Base-by-base conservation (phyloP, 2,113 vertebrate species). In the Phrynosoma platyrhinos region DNA sequence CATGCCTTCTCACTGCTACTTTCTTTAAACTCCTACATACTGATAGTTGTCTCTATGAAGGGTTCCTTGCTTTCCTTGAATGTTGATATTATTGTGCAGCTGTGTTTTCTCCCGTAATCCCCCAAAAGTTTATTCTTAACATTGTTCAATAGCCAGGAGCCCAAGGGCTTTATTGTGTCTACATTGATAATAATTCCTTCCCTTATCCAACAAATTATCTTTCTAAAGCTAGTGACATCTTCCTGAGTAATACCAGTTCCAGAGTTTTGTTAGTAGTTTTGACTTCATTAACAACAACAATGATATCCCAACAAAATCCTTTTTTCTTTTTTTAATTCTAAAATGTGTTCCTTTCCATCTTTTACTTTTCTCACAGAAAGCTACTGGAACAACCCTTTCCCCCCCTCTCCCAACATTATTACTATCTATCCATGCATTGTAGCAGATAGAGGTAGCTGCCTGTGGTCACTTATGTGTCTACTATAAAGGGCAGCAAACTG, bases 41-140 rank as follows among this genome's bases (percentile, higher is more conserved):
- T 55, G n/a, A 40, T 52, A 68, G 62, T 32, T 77, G 71, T 53
- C 83, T 87, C 9, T 72, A 13, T 72, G 52, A 68, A 66, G 25
- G 36, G 47, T 72, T 58, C 32, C 53, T 74, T 14, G 25, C 58
- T 62, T 76, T 81, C 18, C 18, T 64, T 64, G 21, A 32, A 82
- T n/a, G 30, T 27, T 76, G 53, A 81, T 69, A 64, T 82, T 62
- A n/a, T 82, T 47, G 53, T 75, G 86, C 69, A 87, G 86, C 86
- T 87, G 86, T 82, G 79, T 75, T 87, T 25, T 82, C 78, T 74
- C 75, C 69, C 75, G 30, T 82, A 66, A 87, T 82, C 69, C 79
- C 18, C 9, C 36, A 1, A 47, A 47, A 40, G 7, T 40, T 53
- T 76, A 40, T 62, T 23, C 53, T 62, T 66, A 74, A 82, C 52